Evolutionary conservation across 2,888 invertebrate species (phyloP).

Genomic region (Eupsilia transversa): DNA sequence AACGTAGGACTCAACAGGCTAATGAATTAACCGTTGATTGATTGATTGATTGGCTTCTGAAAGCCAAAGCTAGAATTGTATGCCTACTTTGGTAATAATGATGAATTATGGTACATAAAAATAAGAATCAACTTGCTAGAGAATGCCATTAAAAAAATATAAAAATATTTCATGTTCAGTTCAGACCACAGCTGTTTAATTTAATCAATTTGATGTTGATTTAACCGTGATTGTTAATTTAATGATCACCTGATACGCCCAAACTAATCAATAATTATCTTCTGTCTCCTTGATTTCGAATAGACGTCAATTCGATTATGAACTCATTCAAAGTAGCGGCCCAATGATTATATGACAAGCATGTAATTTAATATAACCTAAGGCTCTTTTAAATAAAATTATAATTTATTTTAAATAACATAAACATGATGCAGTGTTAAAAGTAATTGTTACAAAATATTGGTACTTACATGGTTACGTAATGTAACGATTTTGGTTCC

Average conservation of each 20-base stretch:
- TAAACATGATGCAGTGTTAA: slow-evolving; percentile 9
- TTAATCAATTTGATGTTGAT: too few species aligned
- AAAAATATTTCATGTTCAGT: too few species aligned
- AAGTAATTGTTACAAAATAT: slow-evolving; percentile 33
- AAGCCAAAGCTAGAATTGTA: too few species aligned
- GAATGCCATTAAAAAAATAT: too few species aligned
- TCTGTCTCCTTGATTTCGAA: background rate
- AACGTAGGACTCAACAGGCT: background rate
- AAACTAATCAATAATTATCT: background rate
- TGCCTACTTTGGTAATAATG: background rate
- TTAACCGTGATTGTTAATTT: background rate
- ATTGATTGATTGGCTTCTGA: background rate
- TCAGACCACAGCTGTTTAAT: too few species aligned
- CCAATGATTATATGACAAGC: slow-evolving; percentile 15
- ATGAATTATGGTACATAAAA: too few species aligned
- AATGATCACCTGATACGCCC: background rate
- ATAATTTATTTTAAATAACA: slow-evolving; percentile 18
- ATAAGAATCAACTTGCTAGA: too few species aligned
- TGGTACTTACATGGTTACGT: background rate
- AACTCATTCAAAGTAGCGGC: slow-evolving; percentile 1
- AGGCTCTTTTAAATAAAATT: slow-evolving; percentile 11
- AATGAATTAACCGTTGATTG: too few species aligned
- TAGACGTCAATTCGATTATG: slow-evolving; percentile 24
- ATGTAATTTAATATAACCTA: slow-evolving; percentile 36
- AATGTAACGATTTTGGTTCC: background rate